phyloP scores from a whole-genome alignment of 2,797 vertebrate genomes.

The Garrulus glandarius region DNA sequence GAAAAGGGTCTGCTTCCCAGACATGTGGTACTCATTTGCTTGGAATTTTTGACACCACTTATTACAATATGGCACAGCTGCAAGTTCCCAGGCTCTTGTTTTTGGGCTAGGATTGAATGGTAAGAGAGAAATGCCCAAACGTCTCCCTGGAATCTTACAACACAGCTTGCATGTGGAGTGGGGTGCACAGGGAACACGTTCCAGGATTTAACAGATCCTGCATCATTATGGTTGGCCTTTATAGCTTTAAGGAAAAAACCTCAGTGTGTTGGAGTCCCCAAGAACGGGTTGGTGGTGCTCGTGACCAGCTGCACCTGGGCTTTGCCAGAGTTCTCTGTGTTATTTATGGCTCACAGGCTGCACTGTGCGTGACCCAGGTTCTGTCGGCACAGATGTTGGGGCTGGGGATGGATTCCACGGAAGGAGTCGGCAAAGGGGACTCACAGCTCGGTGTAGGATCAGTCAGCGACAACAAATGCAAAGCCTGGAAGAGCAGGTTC shows the following conservation, averaged over 20 bases:
- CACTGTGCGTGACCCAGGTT: neutral
- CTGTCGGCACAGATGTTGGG: neutral
- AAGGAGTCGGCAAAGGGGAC: neutral
- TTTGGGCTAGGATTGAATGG: neutral
- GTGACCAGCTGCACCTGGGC: neutral
- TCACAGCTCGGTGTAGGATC: fast-evolving
- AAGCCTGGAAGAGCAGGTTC: neutral
- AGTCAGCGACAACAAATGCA: neutral
- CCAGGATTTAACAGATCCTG: neutral
- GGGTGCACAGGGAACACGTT: neutral
- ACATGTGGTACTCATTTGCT: conserved; percentile 22
- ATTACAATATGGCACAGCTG: neutral
- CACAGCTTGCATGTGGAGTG: neutral
- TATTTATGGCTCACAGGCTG: neutral
- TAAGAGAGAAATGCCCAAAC: neutral
- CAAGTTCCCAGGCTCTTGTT: neutral
- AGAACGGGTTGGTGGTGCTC: neutral
- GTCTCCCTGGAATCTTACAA: neutral
- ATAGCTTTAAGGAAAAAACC: neutral
- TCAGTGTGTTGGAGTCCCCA: neutral
- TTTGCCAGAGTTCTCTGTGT: neutral
- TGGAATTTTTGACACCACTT: neutral
- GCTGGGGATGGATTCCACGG: neutral
- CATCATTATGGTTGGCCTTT: neutral
- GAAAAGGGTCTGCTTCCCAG: neutral